A percentile compares a stretch with the other conserved stretches of the same genome.
Evolutionary conservation across 2,797 vertebrate genomes (phyloP).

Genomic region (Pseudomugil gertrudae): DNA sequence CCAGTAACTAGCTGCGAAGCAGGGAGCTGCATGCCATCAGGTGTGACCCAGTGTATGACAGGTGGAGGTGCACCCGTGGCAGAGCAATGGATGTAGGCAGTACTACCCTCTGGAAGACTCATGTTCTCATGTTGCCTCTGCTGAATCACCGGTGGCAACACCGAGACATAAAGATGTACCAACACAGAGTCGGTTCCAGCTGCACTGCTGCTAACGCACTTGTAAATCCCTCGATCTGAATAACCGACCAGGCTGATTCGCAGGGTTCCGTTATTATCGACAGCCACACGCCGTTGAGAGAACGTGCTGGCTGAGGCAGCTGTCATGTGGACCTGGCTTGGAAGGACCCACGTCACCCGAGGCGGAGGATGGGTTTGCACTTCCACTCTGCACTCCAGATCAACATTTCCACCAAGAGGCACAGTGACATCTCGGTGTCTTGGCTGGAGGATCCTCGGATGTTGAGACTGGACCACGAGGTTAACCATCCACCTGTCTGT

Average conservation of each 20-base stretch:
- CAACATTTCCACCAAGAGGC: slow-evolving; percentile 80
- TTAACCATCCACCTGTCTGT: slow-evolving; percentile 77
- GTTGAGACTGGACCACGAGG: slow-evolving; percentile 82
- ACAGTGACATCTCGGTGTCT: slow-evolving; percentile 84
- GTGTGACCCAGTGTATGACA: slow-evolving; percentile 85
- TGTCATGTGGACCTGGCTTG: slow-evolving; percentile 74
- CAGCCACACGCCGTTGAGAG: slow-evolving; percentile 70
- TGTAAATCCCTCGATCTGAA: slow-evolving; percentile 87
- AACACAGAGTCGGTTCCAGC: slow-evolving; percentile 86
- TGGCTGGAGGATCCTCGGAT: slow-evolving; percentile 81
- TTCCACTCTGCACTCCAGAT: slow-evolving; percentile 85
- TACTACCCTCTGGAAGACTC: slow-evolving; percentile 79
- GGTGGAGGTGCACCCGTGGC: slow-evolving; percentile 84
- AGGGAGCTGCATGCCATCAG: slow-evolving; percentile 81
- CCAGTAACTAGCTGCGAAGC: slow-evolving; percentile 83
- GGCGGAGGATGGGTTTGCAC: slow-evolving; percentile 85
- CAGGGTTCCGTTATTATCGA: slow-evolving; percentile 85
- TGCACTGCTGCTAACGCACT: slow-evolving; percentile 87
- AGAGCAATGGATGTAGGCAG: slow-evolving; percentile 86
- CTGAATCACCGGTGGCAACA: slow-evolving; percentile 85
- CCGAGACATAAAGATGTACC: slow-evolving; percentile 85
- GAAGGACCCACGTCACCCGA: slow-evolving; percentile 89
- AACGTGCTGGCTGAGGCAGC: slow-evolving; percentile 42
- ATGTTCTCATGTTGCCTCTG: slow-evolving; percentile 84
- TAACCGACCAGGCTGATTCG: slow-evolving; percentile 80